Evolutionary conservation across 2,797 vertebrate species (phyloP), one percentile per base, ranked within the genome.

Genomic region (Capromys pilorides): DNA sequence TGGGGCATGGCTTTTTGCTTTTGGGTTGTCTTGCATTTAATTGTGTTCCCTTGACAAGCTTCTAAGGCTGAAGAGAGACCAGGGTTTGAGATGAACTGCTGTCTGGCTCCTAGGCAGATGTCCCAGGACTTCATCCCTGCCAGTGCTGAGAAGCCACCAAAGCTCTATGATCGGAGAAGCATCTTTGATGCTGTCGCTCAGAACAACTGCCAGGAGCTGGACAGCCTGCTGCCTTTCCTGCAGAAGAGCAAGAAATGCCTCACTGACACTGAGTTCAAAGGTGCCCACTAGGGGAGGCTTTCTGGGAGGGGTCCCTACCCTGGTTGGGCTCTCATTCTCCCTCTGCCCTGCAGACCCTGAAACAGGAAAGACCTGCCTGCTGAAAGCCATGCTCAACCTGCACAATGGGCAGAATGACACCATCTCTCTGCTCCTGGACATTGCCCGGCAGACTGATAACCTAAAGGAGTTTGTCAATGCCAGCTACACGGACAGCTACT

Each of bases 311-410:
- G 4, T 11, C 1, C 12, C 4, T 0, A 2, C 92, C 45, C 49
- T 2, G 1, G 11, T 57, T 39, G 36, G 8, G 4, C 66, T 88
- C 71, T 81, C 79, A 79, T 91, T 33, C 86, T 71, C 31, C 0
- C 49, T 97, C 59, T 97, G 28, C 93, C 62, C 95, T 93, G 18
- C 85, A 99, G 99, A 99, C 98, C 97, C 98, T 26, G 98, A 98
- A 79, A 98, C 99, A 0, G 99, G 99, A 69, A 99, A 99, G 98
- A 99, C 99, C 0, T 98, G 98, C 67, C 98, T 99, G 57, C 98
- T 99, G 97, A 99, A 99, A 98, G 99, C 99, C 49, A 98, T 99
- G 98, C 98, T 99, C 97, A 99, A 99, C 96, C 97, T 99, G 26
- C 98, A 97, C 51, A 96, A 99, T 0, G 98, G 99, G 69, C 98